phyloP scores from a whole-genome alignment of 2,888 invertebrate species.

The Cordilura impudica region DNA sequence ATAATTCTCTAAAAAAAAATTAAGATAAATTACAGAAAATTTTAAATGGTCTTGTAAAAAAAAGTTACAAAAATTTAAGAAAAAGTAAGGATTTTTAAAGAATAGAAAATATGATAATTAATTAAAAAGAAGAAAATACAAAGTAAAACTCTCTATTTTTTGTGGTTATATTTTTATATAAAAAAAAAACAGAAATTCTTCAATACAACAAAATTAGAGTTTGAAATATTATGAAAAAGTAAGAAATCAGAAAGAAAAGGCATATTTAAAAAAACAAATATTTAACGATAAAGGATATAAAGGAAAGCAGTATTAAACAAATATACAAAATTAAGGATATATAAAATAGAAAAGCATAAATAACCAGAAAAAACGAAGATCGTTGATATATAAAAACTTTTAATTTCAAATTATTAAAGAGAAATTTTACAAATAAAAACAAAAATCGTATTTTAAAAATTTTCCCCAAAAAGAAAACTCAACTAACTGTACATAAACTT shows the following conservation, averaged over 20 bases:
- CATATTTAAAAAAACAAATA: background rate
- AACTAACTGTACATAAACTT: background rate
- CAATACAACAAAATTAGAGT: conserved; percentile 11
- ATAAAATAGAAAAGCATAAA: conserved; percentile 28
- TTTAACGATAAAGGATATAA: background rate
- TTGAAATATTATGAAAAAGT: conserved; percentile 36
- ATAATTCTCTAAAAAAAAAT: conserved; percentile 14
- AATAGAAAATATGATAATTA: too few species aligned
- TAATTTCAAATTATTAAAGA: background rate
- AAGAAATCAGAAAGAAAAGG: conserved; percentile 2
- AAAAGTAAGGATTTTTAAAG: conserved; percentile 39
- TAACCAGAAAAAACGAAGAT: conserved; percentile 45
- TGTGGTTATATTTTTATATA: conserved; percentile 59
- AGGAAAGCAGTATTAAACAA: conserved; percentile 27
- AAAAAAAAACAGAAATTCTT: conserved; percentile 16
- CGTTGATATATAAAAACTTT: conserved; percentile 12
- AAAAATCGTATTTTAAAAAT: too few species aligned
- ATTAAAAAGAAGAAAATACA: background rate
- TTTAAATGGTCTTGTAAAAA: conserved; percentile 21
- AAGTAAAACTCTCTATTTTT: conserved; percentile 49
- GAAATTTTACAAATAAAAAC: too few species aligned
- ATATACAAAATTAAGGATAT: conserved; percentile 23
- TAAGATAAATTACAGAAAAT: conserved; percentile 1
- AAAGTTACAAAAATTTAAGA: conserved; percentile 1
- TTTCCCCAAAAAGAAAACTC: background rate